These are phyloP conservation scores for Conger conger DNA, from an alignment of 2,113 vertebrate genomes.

Conservation along the genomic window DNA sequence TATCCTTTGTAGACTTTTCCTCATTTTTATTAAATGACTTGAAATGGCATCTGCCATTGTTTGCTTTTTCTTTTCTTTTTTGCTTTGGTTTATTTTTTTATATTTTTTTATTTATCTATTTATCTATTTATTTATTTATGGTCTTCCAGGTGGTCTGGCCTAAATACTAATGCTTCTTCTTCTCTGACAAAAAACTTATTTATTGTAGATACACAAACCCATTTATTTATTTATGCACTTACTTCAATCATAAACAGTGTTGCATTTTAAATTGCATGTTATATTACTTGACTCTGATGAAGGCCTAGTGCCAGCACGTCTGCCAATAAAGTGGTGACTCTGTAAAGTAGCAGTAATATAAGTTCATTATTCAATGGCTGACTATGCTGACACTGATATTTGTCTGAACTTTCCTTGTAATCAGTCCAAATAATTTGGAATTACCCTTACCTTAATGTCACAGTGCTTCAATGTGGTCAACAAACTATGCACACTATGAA, in stretches of 20 bases:
- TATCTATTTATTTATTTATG: too few species aligned
- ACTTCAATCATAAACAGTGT: not conserved
- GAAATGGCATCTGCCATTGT: not conserved
- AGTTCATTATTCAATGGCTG: not conserved
- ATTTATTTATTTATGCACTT: too few species aligned
- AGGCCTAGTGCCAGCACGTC: too few species aligned
- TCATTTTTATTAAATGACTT: not conserved
- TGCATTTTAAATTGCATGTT: not conserved
- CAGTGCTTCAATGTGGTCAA: not conserved
- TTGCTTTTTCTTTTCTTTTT: too few species aligned
- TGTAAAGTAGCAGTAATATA: not conserved
- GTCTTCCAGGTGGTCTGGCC: not conserved
- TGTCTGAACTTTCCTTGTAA: not conserved
- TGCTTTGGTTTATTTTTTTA: too few species aligned
- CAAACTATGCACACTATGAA: not conserved
- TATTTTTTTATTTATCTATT: too few species aligned
- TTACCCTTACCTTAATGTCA: not conserved
- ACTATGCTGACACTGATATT: not conserved
- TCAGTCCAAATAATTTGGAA: not conserved
- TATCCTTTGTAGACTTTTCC: not conserved
- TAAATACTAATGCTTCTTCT: not conserved
- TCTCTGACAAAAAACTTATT: too few species aligned
- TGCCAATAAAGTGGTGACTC: too few species aligned
- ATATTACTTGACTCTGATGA: too few species aligned
- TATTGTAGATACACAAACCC: too few species aligned